Percentiles rank a stretch among this genome's conserved stretches.
Conservation (phyloP, 2,888 invertebrate genomes). For the Drosophila fulvimacula region DNA sequence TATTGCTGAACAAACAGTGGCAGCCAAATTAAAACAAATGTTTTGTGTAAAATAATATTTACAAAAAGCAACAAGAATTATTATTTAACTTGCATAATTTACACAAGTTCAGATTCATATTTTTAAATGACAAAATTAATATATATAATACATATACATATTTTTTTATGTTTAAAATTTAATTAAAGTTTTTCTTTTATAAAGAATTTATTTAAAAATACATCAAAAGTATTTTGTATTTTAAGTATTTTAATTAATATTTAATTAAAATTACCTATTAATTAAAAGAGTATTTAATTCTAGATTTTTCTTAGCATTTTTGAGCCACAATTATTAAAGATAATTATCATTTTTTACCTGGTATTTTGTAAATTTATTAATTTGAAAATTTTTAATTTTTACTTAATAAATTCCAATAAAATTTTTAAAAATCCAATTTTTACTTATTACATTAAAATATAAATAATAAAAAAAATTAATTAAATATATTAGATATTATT, state of each 20-base stretch:
- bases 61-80: not conserved
- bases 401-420: no score
- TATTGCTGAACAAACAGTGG: not conserved
- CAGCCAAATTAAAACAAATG: not conserved
- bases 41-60: slow-evolving; percentile 1
- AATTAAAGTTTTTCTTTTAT: not conserved
- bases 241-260: no score
- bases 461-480: no score
- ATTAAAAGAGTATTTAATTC: no score
- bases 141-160: not conserved
- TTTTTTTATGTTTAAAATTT: not conserved
- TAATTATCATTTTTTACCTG: no score
- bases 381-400: no score
- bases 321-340: no score
- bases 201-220: not conserved
- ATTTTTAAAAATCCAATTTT: no score
- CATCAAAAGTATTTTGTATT: not conserved
- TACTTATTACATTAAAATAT: no score
- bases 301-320: no score
- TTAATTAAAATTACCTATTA: not conserved
- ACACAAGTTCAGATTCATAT: not conserved
- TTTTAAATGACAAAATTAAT: not conserved
- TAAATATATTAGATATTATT: no score
- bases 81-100: not conserved
- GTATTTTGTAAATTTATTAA: no score